These are phyloP conservation scores for Morinoia aosen DNA, from an alignment of 2,888 invertebrate genomes.

Conservation along the genomic window DNA sequence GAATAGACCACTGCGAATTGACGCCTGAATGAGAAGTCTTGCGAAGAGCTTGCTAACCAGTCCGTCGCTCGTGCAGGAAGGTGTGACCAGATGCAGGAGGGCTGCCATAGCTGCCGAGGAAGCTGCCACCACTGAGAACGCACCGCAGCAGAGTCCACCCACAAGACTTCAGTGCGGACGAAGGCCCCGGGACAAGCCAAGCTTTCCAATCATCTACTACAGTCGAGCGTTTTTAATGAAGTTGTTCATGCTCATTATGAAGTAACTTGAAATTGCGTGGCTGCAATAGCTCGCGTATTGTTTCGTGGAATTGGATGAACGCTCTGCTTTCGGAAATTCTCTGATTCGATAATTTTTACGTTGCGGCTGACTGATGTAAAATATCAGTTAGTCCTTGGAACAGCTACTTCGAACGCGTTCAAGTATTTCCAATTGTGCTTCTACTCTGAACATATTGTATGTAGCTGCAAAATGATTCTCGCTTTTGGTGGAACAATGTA, in stretches of 20 bases:
- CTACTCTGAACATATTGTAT: background rate
- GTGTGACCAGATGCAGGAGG: constrained; percentile 50
- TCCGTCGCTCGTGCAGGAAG: background rate
- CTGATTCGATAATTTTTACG: background rate
- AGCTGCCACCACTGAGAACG: constrained; percentile 35
- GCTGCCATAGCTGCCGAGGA: constrained; percentile 39
- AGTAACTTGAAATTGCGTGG: background rate
- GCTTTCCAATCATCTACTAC: background rate
- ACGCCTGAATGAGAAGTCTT: background rate
- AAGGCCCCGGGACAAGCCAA: background rate
- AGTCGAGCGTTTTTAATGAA: background rate
- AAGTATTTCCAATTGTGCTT: background rate
- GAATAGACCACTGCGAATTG: too few relatives aligned
- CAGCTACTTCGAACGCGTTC: background rate
- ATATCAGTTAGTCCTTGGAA: background rate
- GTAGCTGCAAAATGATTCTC: background rate
- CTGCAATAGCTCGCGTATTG: background rate
- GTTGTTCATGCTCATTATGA: background rate
- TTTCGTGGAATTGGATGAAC: background rate
- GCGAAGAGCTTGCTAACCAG: background rate
- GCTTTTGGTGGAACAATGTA: background rate
- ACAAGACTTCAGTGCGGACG: background rate
- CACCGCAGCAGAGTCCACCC: constrained; percentile 9
- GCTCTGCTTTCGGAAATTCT: background rate
- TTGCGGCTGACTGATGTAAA: background rate